Evolutionary conservation across 2,113 vertebrate species (phyloP).

Genomic region (Cyprinus carpio): DNA sequence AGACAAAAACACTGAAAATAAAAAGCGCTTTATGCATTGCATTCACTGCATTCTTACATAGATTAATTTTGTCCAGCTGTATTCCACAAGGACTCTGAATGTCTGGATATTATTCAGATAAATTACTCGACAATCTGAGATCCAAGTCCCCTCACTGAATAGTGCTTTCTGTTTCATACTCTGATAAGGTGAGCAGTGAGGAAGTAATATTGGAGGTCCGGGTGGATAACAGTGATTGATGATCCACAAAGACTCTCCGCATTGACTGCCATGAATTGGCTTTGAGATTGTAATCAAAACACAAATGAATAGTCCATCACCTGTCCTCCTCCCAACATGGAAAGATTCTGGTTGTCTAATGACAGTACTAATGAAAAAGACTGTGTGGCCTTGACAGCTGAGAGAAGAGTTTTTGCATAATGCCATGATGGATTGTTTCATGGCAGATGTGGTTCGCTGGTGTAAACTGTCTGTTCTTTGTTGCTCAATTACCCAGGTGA

Average conservation of each 20-base stretch:
- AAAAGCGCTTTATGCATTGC: not conserved
- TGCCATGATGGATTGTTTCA: constrained; percentile 51
- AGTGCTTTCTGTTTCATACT: constrained; percentile 46
- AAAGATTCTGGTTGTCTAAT: constrained; percentile 50
- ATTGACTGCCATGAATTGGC: constrained; percentile 34
- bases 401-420: constrained; percentile 26
- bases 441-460: constrained; percentile 55
- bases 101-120: constrained; percentile 11
- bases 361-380: constrained; percentile 58
- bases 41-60: not conserved
- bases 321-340: constrained; percentile 45
- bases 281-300: constrained; percentile 65
- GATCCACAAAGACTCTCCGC: constrained; percentile 22
- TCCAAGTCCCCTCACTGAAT: not conserved
- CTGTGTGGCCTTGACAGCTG: constrained; percentile 15
- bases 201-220: constrained; percentile 6
- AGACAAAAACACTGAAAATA: not conserved
- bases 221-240: constrained; percentile 23
- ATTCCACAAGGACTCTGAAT: not conserved
- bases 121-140: not conserved
- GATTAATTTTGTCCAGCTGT: not conserved
- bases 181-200: constrained; percentile 31
- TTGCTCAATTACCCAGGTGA: constrained; percentile 77
- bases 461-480: constrained; percentile 52
- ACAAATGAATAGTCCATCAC: constrained; percentile 63